Conservation (phyloP, 2,888 invertebrate species). For the Plusia festucae region DNA sequence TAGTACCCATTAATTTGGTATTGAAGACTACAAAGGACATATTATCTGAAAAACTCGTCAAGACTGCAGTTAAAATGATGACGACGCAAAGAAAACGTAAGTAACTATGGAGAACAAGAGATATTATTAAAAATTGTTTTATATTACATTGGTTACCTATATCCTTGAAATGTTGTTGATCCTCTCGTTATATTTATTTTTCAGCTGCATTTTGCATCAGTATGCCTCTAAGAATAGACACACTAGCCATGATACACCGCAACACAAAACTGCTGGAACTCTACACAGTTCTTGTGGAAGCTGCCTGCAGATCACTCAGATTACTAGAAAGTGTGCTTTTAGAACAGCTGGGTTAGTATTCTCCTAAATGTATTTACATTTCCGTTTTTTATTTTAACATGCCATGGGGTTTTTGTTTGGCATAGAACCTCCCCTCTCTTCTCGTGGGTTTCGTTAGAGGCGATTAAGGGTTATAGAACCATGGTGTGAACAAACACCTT, state of each 20-base stretch:
- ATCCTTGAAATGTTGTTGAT: constrained; percentile 9
- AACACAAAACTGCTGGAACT: constrained; percentile 90
- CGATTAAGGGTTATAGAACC: too few species aligned
- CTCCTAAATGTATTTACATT: too few species aligned
- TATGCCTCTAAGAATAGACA: constrained; percentile 92
- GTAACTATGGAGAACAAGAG: constrained; percentile 47
- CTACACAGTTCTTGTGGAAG: constrained; percentile 93
- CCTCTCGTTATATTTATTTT: constrained; percentile 47
- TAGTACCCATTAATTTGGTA: constrained; percentile 90
- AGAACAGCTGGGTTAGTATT: constrained; percentile 87
- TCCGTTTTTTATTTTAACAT: too few species aligned
- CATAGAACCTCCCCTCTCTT: too few species aligned
- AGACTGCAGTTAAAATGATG: constrained; percentile 89
- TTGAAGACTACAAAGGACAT: constrained; percentile 90
- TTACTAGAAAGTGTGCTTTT: constrained; percentile 91
- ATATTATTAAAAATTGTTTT: not conserved
- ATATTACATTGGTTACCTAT: not conserved
- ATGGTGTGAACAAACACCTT: too few species aligned
- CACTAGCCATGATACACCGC: constrained; percentile 92
- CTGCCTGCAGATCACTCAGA: constrained; percentile 92
- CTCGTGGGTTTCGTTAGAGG: too few species aligned
- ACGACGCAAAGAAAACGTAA: constrained; percentile 91
- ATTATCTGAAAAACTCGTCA: constrained; percentile 85
- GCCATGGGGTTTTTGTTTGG: too few species aligned
- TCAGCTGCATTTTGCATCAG: constrained; percentile 86